Conservation (phyloP, 2,797 vertebrate species). For the Pampus argenteus region DNA sequence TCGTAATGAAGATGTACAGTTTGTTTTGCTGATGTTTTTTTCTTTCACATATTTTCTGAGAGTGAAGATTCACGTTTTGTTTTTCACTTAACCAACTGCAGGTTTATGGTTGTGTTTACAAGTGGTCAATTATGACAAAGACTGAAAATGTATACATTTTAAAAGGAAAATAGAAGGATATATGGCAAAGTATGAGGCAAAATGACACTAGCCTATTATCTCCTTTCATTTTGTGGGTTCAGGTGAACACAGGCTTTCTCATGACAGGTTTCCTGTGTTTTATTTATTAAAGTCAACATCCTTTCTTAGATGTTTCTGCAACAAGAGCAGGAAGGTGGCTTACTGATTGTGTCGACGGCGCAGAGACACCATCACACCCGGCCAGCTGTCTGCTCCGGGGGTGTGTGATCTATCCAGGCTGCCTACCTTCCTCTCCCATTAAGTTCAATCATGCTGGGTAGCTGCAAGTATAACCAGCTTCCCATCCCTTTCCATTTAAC, state of each 20-base stretch:
- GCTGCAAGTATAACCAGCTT: conserved; percentile 51
- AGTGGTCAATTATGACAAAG: background rate
- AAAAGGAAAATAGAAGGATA: no score
- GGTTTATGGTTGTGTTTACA: conserved; percentile 20
- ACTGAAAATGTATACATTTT: background rate
- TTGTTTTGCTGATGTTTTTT: conserved; percentile 6
- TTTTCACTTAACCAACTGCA: background rate
- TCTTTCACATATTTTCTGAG: background rate
- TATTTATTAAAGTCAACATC: conserved; percentile 21
- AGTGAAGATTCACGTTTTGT: conserved; percentile 8
- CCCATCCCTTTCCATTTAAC: conserved; percentile 56
- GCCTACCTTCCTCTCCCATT: conserved; percentile 63
- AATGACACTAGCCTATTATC: conserved; percentile 15
- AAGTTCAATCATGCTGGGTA: conserved; percentile 64
- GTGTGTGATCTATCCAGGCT: conserved; percentile 59
- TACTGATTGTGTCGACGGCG: conserved; percentile 45
- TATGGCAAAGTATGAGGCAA: background rate
- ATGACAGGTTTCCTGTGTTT: background rate
- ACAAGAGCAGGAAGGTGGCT: conserved; percentile 31
- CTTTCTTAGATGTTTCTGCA: conserved; percentile 42
- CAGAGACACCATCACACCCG: conserved; percentile 32
- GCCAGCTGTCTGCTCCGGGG: conserved; percentile 51
- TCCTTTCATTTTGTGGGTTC: background rate
- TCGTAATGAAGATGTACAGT: background rate
- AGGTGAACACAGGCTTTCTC: background rate